Percentiles rank a stretch among this genome's conserved stretches.
Evolutionary conservation across 1,140 invertebrate species (phyloP).

Genomic region (Drosophila kurseongensis): DNA sequence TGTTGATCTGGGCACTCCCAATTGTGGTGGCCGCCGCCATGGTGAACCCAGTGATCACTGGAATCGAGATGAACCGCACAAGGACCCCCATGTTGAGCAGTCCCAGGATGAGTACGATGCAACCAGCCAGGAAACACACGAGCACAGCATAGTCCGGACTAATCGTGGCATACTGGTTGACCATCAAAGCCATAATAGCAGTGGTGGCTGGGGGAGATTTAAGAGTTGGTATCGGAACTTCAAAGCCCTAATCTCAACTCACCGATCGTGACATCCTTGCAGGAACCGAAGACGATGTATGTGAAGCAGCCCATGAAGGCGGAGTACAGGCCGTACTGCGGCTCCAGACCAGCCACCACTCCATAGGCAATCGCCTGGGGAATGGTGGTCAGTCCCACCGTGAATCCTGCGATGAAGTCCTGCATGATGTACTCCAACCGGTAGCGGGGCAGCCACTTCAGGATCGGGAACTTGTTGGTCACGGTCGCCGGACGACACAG

Average conservation of each 20-base stretch:
- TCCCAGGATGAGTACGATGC: constrained; percentile 90
- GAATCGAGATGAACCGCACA: constrained; percentile 95
- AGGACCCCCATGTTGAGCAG: constrained; percentile 94
- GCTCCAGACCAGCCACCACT: constrained; percentile 88
- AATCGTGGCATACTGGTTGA: constrained; percentile 88
- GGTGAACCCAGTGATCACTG: constrained; percentile 96
- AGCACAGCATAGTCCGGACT: constrained; percentile 92
- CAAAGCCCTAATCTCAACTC: neutral
- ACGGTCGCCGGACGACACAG: constrained; percentile 85
- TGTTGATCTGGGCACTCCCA: constrained; percentile 92
- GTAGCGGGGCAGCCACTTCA: constrained; percentile 89
- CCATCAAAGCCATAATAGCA: constrained; percentile 92
- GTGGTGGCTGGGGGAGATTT: constrained; percentile 87
- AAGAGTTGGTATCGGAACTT: neutral
- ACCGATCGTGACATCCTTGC: constrained; percentile 93
- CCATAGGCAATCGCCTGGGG: constrained; percentile 95
- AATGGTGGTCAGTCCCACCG: constrained; percentile 93
- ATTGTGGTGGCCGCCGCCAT: constrained; percentile 95
- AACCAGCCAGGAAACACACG: constrained; percentile 91
- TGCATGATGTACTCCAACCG: constrained; percentile 86
- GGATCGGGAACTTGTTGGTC: constrained; percentile 87
- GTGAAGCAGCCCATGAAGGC: constrained; percentile 94
- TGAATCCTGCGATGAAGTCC: constrained; percentile 92
- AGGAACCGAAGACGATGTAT: constrained; percentile 94
- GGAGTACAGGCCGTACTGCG: constrained; percentile 89